Evolutionary conservation across 2,113 vertebrate genomes (phyloP).

Genomic region (Bubo blakistoni): DNA sequence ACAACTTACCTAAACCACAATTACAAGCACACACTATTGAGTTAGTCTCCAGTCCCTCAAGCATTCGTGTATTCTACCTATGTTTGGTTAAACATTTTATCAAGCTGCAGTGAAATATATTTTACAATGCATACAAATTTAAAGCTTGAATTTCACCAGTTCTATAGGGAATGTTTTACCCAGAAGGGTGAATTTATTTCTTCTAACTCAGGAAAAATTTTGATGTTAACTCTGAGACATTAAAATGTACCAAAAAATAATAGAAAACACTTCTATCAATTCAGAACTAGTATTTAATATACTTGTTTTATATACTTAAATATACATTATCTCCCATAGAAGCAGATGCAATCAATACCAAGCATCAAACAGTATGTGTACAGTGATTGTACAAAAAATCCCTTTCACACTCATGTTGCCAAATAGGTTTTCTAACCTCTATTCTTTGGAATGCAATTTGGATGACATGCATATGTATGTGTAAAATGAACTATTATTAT

Average conservation of each 20-base stretch:
- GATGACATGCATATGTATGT: background rate
- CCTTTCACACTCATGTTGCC: background rate
- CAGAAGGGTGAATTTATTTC: background rate
- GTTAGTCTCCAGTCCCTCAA: background rate
- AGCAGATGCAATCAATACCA: background rate
- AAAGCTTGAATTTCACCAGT: background rate
- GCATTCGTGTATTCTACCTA: background rate
- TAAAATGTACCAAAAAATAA: background rate
- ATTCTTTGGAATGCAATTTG: background rate
- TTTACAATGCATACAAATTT: background rate
- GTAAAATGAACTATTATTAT: background rate
- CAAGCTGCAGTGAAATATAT: background rate
- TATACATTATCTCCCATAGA: background rate
- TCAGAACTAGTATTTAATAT: background rate
- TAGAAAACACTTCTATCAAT: background rate
- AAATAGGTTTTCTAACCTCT: conserved; percentile 24
- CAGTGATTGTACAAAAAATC: background rate
- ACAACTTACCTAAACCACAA: background rate
- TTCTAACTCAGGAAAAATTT: background rate
- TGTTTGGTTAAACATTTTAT: background rate
- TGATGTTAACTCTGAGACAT: background rate
- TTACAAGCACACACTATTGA: background rate
- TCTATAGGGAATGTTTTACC: background rate
- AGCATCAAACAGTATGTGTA: background rate
- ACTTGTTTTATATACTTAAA: background rate